These are phyloP conservation scores for Helostoma temminkii DNA, from an alignment of 2,797 vertebrate species.

Conservation along the genomic window DNA sequence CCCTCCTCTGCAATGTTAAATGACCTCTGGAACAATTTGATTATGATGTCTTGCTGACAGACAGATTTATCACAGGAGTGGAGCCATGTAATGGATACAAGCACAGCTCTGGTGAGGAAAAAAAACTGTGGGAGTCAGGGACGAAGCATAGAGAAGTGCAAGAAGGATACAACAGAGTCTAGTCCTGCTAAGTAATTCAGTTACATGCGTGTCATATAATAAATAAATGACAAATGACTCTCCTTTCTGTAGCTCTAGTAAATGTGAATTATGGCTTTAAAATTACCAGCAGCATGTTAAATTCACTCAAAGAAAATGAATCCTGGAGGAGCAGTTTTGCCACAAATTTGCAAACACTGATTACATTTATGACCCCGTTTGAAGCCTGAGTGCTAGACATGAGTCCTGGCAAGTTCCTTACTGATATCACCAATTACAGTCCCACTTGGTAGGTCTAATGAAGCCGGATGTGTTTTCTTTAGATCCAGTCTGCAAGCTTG, in stretches of 20 bases:
- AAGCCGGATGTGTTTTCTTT: slow-evolving; percentile 57
- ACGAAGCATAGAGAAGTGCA: slow-evolving; percentile 46
- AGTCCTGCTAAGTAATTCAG: slow-evolving; percentile 69
- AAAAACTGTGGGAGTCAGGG: slow-evolving; percentile 59
- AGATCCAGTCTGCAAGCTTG: slow-evolving; percentile 18
- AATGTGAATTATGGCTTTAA: slow-evolving; percentile 65
- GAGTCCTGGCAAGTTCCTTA: slow-evolving; percentile 39
- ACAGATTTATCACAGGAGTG: slow-evolving; percentile 83
- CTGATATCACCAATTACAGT: slow-evolving; percentile 47
- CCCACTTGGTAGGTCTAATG: slow-evolving; percentile 44
- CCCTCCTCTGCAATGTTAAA: slow-evolving; percentile 86
- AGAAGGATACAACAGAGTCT: slow-evolving; percentile 59
- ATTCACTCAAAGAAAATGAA: slow-evolving; percentile 67
- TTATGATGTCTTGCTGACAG: slow-evolving; percentile 87
- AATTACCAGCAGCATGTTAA: slow-evolving; percentile 57
- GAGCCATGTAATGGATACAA: slow-evolving; percentile 83
- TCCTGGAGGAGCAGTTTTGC: slow-evolving; percentile 69
- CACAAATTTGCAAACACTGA: slow-evolving; percentile 72
- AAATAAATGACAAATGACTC: slow-evolving; percentile 74
- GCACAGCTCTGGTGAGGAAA: slow-evolving; percentile 68
- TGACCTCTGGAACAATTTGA: slow-evolving; percentile 89
- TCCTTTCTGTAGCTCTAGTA: slow-evolving; percentile 35
- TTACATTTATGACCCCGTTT: slow-evolving; percentile 67
- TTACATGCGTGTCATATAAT: slow-evolving; percentile 72
- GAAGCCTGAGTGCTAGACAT: slow-evolving; percentile 38